phyloP scores from a whole-genome alignment of 2,888 invertebrate species.

The Lepidocyrtinus sp. region DNA sequence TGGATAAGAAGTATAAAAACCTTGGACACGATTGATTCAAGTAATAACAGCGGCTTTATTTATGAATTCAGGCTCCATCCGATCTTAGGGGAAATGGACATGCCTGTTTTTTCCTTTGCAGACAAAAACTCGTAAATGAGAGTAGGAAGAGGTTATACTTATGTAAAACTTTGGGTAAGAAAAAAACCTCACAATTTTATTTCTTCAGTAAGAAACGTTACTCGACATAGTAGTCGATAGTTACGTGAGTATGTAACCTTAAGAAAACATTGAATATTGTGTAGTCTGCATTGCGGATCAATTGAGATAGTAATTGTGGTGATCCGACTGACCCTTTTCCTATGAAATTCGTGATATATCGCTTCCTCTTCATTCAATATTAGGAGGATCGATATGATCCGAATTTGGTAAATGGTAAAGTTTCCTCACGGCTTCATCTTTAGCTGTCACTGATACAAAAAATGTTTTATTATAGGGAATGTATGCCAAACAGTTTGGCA shows the following conservation, averaged over 20 bases:
- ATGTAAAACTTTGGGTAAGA: constrained; percentile 35
- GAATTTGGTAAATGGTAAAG: constrained; percentile 44
- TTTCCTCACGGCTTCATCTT: constrained; percentile 35
- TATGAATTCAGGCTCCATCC: constrained; percentile 47
- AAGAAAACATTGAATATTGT: neutral
- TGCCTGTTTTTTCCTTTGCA: constrained; percentile 14
- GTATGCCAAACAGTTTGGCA: constrained; percentile 59
- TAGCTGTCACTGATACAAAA: constrained; percentile 44
- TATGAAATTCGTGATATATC: constrained; percentile 38
- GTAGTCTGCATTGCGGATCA: constrained; percentile 57
- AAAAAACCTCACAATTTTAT: constrained; percentile 27
- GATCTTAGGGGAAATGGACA: constrained; percentile 15
- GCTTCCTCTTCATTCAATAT: constrained; percentile 29
- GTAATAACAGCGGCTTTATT: constrained; percentile 47
- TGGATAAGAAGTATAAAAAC: too few species aligned
- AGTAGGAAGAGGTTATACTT: constrained; percentile 15
- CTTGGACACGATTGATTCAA: constrained; percentile 37
- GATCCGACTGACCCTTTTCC: constrained; percentile 53
- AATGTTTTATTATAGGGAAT: constrained; percentile 55
- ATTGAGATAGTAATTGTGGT: constrained; percentile 53
- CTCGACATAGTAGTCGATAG: too few species aligned
- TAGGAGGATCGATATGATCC: constrained; percentile 48
- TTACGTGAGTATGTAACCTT: neutral
- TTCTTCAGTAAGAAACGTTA: constrained; percentile 16
- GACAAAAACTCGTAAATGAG: constrained; percentile 37